Conservation (phyloP, 2,113 vertebrate species). For the Vulpes lagopus region DNA sequence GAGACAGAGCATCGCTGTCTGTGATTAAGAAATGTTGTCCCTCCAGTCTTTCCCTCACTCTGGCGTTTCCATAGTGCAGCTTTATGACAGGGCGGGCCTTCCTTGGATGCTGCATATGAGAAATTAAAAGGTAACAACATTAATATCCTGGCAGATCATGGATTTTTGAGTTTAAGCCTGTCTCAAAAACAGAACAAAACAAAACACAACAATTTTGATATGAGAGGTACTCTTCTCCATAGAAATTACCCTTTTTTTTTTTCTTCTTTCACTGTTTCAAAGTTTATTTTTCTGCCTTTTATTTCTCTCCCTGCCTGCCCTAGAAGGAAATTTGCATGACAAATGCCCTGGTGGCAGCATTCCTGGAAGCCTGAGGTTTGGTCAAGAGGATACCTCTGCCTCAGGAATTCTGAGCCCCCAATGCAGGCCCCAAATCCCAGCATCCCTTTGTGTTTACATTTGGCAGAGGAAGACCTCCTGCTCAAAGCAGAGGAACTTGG, state of each 20-base stretch:
- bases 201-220: neutral
- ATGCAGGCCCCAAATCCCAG: neutral
- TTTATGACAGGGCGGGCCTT: neutral
- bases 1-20: neutral
- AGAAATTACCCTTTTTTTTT: neutral
- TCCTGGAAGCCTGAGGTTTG: too few species aligned
- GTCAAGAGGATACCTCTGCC: neutral
- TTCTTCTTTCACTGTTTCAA: slow-evolving; percentile 1
- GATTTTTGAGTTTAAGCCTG: slow-evolving; percentile 4
- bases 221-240: neutral
- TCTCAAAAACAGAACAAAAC: neutral
- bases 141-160: neutral
- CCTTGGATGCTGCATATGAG: slow-evolving; percentile 3
- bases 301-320: neutral
- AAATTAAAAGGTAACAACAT: slow-evolving; percentile 48
- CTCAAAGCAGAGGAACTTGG: neutral
- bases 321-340: neutral
- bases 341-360: neutral
- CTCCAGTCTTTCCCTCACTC: neutral
- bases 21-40: neutral
- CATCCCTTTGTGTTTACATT: neutral
- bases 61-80: neutral
- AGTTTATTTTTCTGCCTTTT: slow-evolving; percentile 28
- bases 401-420: neutral
- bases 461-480: neutral